Evolutionary conservation across 2,888 invertebrate genomes (phyloP).

Genomic region (Eustalomyia histrio): DNA sequence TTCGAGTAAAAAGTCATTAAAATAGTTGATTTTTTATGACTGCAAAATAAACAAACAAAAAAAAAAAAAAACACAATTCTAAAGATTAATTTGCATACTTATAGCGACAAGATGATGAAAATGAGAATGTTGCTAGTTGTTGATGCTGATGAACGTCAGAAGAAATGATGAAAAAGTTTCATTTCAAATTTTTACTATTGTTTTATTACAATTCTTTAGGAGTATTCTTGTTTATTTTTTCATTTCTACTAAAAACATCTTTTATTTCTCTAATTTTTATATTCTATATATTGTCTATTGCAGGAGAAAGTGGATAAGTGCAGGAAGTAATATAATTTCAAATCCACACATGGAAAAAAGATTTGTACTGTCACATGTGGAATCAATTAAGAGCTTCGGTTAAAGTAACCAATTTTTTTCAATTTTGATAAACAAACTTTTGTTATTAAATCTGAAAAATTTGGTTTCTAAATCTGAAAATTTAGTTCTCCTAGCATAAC

Average conservation of each 20-base stretch:
- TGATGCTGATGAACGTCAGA: constrained; percentile 27
- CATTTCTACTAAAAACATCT: not conserved
- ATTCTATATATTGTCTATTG: not conserved
- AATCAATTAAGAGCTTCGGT: no score
- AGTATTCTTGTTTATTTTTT: constrained; percentile 22
- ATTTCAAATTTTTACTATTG: constrained; percentile 42
- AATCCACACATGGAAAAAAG: no score
- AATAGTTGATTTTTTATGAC: constrained; percentile 39
- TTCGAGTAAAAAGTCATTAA: constrained; percentile 25
- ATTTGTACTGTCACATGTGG: no score
- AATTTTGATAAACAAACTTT: no score
- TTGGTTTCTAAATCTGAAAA: no score
- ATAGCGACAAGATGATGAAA: constrained; percentile 52
- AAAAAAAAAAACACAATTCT: not conserved
- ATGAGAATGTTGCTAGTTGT: constrained; percentile 26
- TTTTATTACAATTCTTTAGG: constrained; percentile 44
- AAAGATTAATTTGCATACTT: constrained; percentile 60
- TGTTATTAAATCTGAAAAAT: no score
- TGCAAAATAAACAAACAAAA: not conserved
- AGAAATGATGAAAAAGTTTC: constrained; percentile 47
- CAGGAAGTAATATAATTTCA: no score
- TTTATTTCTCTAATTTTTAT: not conserved
- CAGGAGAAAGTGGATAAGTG: no score
- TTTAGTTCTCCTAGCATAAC: no score
- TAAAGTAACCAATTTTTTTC: no score